Conservation (phyloP, 2,888 invertebrate species). For the Ennomos quercinarius region DNA sequence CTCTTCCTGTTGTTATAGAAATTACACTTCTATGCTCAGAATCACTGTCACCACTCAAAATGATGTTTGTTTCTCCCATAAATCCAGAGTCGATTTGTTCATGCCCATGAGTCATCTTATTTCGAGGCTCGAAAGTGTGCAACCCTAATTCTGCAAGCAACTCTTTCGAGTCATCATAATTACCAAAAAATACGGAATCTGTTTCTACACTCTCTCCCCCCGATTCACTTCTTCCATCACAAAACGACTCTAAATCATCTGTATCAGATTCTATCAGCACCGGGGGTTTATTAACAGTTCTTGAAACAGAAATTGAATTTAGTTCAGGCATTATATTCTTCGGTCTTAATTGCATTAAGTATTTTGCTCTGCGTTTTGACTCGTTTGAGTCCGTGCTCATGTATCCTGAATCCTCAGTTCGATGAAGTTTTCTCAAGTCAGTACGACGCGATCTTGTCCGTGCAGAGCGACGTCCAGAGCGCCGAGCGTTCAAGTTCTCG, state of each 20-base stretch:
- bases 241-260: conserved; percentile 91
- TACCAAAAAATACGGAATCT: conserved; percentile 94
- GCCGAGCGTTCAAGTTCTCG: conserved; percentile 68
- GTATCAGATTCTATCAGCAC: conserved; percentile 85
- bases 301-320: conserved; percentile 47
- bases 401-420: conserved; percentile 92
- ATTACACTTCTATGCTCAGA: conserved; percentile 81
- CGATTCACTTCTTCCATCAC: conserved; percentile 93
- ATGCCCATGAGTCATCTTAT: conserved; percentile 54
- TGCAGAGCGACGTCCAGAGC: conserved; percentile 72
- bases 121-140: conserved; percentile 59
- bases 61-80: conserved; percentile 77
- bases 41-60: conserved; percentile 79
- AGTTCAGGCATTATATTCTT: conserved; percentile 60
- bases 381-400: conserved; percentile 93
- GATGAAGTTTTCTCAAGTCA: conserved; percentile 72
- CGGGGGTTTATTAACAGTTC: conserved; percentile 57
- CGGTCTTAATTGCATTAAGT: conserved; percentile 75
- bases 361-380: conserved; percentile 80
- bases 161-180: conserved; percentile 83
- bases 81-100: conserved; percentile 81
- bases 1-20: conserved; percentile 75
- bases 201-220: conserved; percentile 95
- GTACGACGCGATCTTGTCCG: conserved; percentile 73
- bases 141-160: conserved; percentile 71